phyloP scores from a whole-genome alignment of 2,888 invertebrate species.

The Panzeria rudis region DNA sequence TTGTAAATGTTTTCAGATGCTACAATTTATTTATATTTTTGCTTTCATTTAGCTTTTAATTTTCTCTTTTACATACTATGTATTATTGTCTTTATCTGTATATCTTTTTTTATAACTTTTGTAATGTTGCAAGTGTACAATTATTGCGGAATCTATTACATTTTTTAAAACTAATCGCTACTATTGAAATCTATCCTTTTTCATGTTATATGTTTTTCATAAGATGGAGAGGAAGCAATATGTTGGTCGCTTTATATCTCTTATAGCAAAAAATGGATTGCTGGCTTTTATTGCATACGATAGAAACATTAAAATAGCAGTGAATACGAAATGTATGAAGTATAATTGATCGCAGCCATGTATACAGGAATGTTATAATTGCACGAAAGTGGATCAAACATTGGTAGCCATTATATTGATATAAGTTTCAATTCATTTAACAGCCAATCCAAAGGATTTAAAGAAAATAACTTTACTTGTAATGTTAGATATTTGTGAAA shows the following conservation, averaged over 20 bases:
- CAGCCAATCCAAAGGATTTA: not conserved
- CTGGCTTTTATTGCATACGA: not conserved
- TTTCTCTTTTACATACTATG: not conserved
- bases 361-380: constrained; percentile 12
- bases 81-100: constrained; percentile 7
- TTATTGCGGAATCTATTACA: constrained; percentile 23
- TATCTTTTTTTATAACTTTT: constrained; percentile 12
- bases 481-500: not conserved
- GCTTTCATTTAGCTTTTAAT: constrained; percentile 32
- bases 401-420: constrained; percentile 14
- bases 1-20: constrained; percentile 34
- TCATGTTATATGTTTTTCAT: constrained; percentile 9
- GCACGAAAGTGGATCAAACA: constrained; percentile 40
- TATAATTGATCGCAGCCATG: constrained; percentile 35
- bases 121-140: constrained; percentile 6
- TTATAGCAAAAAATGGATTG: constrained; percentile 9
- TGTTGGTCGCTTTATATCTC: not conserved
- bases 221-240: not conserved
- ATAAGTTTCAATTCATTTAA: constrained; percentile 12
- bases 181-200: not conserved
- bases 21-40: not conserved
- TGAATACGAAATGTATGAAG: not conserved
- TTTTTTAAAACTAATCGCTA: not conserved
- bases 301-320: not conserved
- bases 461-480: not conserved